Evolutionary conservation across 2,113 vertebrate genomes (phyloP).

Genomic region (Ascaphus truei): DNA sequence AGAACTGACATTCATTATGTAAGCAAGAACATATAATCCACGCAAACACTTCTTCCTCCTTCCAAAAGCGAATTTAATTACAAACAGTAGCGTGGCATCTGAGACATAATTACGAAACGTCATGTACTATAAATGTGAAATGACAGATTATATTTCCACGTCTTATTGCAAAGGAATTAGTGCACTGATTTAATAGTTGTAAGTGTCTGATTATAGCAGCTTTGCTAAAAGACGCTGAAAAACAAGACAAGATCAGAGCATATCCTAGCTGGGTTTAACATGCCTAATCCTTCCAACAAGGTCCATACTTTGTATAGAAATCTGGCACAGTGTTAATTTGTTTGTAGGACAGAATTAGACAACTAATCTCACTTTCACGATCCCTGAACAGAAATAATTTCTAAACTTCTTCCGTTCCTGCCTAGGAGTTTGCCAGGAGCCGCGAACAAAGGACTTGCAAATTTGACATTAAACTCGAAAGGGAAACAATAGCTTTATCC

Average conservation of each 20-base stretch:
- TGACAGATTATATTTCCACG: slow-evolving; percentile 73
- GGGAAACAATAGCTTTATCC: too few species aligned
- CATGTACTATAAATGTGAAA: slow-evolving; percentile 66
- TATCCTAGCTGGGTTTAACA: slow-evolving; percentile 61
- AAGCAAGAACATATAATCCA: slow-evolving; percentile 61
- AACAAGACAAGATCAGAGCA: slow-evolving; percentile 45
- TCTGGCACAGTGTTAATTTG: slow-evolving; percentile 58
- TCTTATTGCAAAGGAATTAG: slow-evolving; percentile 69
- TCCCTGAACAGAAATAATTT: slow-evolving; percentile 47
- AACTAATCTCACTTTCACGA: slow-evolving; percentile 52
- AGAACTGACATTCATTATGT: too few species aligned
- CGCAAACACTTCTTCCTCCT: slow-evolving; percentile 57
- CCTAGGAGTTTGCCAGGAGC: slow-evolving; percentile 4
- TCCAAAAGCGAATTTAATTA: slow-evolving; percentile 72
- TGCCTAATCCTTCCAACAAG: slow-evolving; percentile 60
- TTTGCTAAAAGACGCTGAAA: slow-evolving; percentile 51
- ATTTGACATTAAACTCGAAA: too few species aligned
- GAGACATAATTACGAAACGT: slow-evolving; percentile 68
- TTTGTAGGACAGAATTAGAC: slow-evolving; percentile 59
- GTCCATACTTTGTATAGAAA: slow-evolving; percentile 52
- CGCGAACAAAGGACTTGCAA: not conserved
- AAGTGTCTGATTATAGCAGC: slow-evolving; percentile 68
- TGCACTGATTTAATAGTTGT: slow-evolving; percentile 68
- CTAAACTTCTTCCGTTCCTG: slow-evolving; percentile 38
- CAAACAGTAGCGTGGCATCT: slow-evolving; percentile 56